These are phyloP conservation scores for Odontocolon sp. DNA, from an alignment of 2,888 invertebrate species.

Conservation along the genomic window DNA sequence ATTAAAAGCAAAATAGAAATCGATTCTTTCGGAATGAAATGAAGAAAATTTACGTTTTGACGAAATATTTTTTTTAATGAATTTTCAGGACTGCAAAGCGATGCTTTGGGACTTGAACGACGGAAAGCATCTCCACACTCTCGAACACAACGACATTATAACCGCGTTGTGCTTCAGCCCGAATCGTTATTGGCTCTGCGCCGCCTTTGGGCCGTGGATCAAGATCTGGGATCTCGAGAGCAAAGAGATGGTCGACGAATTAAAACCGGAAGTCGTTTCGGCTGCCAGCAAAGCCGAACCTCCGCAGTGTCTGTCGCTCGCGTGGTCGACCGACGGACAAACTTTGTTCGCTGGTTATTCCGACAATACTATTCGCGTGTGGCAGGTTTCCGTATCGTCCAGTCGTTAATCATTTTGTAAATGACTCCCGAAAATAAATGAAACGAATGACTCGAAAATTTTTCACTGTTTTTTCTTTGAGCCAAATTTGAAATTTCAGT, in stretches of 20 bases:
- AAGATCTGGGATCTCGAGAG: conserved; percentile 99
- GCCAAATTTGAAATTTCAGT: too few relatives aligned
- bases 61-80: conserved; percentile 15
- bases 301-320: conserved; percentile 97
- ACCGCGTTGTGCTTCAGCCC: conserved; percentile 99
- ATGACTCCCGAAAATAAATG: conserved; percentile 66
- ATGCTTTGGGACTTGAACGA: conserved; percentile 99
- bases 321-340: conserved; percentile 99
- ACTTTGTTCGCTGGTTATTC: conserved; percentile 99
- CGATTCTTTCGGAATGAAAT: too few relatives aligned
- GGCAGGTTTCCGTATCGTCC: conserved; percentile 97
- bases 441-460: conserved; percentile 70
- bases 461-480: conserved; percentile 66
- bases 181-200: conserved; percentile 99
- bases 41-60: too few relatives aligned
- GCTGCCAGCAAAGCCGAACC: conserved; percentile 92
- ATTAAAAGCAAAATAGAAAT: background rate
- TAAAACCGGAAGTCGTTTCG: conserved; percentile 96
- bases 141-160: conserved; percentile 99
- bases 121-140: conserved; percentile 98
- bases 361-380: conserved; percentile 98
- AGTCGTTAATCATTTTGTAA: conserved; percentile 85
- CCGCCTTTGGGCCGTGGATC: conserved; percentile 98
- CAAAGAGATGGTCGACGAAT: conserved; percentile 99
- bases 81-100: conserved; percentile 94